These are phyloP conservation scores for Macrosiphum euphorbiae DNA, from an alignment of 2,888 invertebrate genomes.

Conservation along the genomic window DNA sequence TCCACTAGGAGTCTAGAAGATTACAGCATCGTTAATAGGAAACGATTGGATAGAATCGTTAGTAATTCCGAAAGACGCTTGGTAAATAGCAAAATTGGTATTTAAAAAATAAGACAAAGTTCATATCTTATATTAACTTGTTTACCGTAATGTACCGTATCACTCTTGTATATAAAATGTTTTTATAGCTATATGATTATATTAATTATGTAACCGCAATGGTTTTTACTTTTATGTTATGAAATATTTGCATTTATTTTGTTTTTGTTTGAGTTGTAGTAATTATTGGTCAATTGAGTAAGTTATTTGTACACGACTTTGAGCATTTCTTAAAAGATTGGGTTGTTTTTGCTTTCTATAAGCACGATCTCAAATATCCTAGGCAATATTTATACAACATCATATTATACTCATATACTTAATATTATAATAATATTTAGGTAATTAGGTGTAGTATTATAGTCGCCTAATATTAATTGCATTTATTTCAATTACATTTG, in stretches of 20 bases:
- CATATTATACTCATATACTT: not conserved
- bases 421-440: too few species aligned
- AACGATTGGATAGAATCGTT: constrained; percentile 40
- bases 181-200: not conserved
- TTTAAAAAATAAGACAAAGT: not conserved
- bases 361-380: not conserved
- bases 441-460: too few species aligned
- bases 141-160: not conserved
- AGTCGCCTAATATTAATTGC: not conserved
- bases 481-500: constrained; percentile 16
- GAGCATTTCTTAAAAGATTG: not conserved
- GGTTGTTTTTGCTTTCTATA: not conserved
- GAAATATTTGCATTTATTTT: not conserved
- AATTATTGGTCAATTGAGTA: not conserved
- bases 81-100: constrained; percentile 43
- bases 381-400: not conserved
- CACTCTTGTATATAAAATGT: not conserved
- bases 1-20: constrained; percentile 37
- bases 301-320: not conserved
- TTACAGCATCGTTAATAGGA: constrained; percentile 55
- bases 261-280: not conserved
- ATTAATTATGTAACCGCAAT: not conserved
- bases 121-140: not conserved
- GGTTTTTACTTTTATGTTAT: not conserved
- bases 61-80: constrained; percentile 44